Base-by-base conservation (phyloP, 2,888 invertebrate species). In the Caenorhabditis zanzibari region DNA sequence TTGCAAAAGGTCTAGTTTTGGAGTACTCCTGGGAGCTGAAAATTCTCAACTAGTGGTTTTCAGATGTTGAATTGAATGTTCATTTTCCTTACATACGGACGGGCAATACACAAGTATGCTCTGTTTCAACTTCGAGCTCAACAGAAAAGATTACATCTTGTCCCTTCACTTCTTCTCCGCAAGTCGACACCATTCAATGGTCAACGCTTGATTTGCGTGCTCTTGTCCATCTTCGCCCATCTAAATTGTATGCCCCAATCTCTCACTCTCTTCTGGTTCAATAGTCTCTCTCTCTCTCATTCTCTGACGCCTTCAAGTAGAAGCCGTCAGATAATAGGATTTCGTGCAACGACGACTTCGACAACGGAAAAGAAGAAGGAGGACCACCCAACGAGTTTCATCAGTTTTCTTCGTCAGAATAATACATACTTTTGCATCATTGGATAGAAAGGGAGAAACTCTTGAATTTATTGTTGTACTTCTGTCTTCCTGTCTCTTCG, bases 301-400 rank as follows among this genome's bases (percentile, higher is more conserved):
- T 69, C 52, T 35, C 2, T 24, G 26, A 35, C 44, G 32, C 52
- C 63, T 77, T 71, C 77, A 77, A 77, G 77, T 77, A 77, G 77
- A 77, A 77, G 77, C 77, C 69, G 77, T 69, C 77, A 71, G 77
- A 77, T 77, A 77, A 77, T 77, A 77, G 77, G 77, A 77, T 77
- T 77, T 77, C 77, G 77, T 77, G 77, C 63, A 59, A 76, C 77
- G 69, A 66, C 76, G 68, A 32, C 64, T 10, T 49, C 72, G 35
- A 26, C 24, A 19, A 54, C 4, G 19, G 56, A 35, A 63, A 64
- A 44, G 63, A 41, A 6, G 52, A 54, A 26, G 61, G 49, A 69
- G 77, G 77, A 77, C 77, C 77, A 77, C 77, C 77, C 77, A 77
- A 71, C 77, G 77, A 77, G 71, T 77, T 77, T 77, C 77, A 77